Base-by-base conservation (phyloP, 2,888 invertebrate species). In the Eristalinus sepulchralis region DNA sequence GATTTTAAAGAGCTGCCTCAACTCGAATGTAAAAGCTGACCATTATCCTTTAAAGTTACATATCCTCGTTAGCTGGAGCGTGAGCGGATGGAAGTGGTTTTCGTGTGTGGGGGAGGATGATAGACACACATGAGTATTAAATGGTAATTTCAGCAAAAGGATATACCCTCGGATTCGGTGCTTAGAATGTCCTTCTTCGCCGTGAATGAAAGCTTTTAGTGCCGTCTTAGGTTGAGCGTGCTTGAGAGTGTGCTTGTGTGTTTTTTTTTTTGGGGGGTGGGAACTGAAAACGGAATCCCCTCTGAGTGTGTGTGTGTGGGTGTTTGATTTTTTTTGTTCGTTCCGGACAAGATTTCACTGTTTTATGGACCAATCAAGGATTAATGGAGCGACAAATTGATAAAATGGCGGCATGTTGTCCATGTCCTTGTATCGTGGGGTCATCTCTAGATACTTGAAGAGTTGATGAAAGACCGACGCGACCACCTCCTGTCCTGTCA, bases 321-420 rank as follows among this genome's bases (percentile, higher is more conserved):
- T 34, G 22, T 64, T 11, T 13, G 34, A 62, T 70, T 62, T 70
- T 68, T 10, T 13, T 17, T n/a, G 20, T n/a, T 59, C 59, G 59
- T 10, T 17, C n/a, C 0, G 34, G 47, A 62, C 34, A 34, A 31
- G 20, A 17, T 73, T 60, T 53, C 27, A 67, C 60, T 64, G 66
- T 27, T 79, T 79, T 72, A 79, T 47, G 60, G 24, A 34, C 66
- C 57, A 79, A 79, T 79, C 71, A 79, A 72, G 47, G 53, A 59
- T 79, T 79, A 67, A 79, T 79, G 72, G 71, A 24, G 72, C 79
- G 66, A 72, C 66, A 67, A 79, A 79, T 72, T 79, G 78, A 79
- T 79, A 71, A 79, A 67, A 76, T 64, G 75, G 70, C 70, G 70
- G 70, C 70, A 70, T 60, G 27, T 60, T 70, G 70, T 60, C 70